Evolutionary conservation across 53 echinoderm and acorn worm genomes (phyloP).

Genomic region (Antedon mediterranea): DNA sequence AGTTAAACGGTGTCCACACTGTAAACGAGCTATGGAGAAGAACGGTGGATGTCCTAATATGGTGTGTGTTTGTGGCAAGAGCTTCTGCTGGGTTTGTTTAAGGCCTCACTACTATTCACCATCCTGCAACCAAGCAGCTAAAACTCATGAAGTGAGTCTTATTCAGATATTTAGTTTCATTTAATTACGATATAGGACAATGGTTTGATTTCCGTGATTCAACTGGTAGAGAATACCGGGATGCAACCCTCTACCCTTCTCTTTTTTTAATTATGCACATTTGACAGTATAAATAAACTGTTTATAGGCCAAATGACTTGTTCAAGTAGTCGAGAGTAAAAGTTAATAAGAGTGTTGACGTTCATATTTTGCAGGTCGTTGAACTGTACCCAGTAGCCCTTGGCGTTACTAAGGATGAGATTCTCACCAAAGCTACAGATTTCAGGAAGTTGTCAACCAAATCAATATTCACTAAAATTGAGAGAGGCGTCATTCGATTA

Average conservation of each 20-base stretch:
- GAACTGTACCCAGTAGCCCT: not conserved
- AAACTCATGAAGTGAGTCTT: not conserved
- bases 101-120: not conserved
- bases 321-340: too few species aligned
- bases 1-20: slow-evolving; percentile 56
- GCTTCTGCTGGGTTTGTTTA: slow-evolving; percentile 72
- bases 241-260: too few species aligned
- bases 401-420: not conserved
- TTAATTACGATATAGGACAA: too few species aligned
- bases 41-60: slow-evolving; percentile 51
- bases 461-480: not conserved
- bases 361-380: not conserved
- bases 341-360: too few species aligned
- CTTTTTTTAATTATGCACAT: too few species aligned
- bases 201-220: too few species aligned
- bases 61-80: slow-evolving; percentile 37
- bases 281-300: too few species aligned
- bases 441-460: not conserved
- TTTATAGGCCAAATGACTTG: too few species aligned
- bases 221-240: too few species aligned
- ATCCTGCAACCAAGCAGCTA: not conserved
- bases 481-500: not conserved
- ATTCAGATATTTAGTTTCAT: too few species aligned
- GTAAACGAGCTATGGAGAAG: slow-evolving; percentile 51
- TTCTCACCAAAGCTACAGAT: not conserved